Percentiles rank a stretch among this genome's conserved stretches.
Conservation (phyloP, 2,113 vertebrate species). For the Fulmarus glacialis region DNA sequence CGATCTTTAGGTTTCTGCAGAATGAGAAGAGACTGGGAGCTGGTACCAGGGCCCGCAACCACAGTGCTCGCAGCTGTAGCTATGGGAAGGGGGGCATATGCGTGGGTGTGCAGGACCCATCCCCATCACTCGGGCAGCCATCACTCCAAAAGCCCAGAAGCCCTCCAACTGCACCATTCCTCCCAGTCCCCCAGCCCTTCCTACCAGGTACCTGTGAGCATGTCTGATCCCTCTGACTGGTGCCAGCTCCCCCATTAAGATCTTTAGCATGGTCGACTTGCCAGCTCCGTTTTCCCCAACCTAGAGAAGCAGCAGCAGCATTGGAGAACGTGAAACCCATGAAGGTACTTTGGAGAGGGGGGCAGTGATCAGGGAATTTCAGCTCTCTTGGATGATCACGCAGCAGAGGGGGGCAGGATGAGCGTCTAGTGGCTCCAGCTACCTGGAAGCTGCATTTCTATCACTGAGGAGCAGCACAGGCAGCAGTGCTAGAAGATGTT, state of each 20-base stretch:
- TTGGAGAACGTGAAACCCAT: neutral
- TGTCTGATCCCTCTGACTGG: slow-evolving; percentile 88
- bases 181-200: neutral
- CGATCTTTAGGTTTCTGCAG: slow-evolving; percentile 93
- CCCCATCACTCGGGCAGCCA: rapidly evolving
- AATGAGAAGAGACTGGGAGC: neutral
- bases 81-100: neutral
- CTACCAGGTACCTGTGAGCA: slow-evolving; percentile 85
- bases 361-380: neutral
- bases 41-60: neutral
- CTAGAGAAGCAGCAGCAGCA: slow-evolving; percentile 68
- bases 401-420: neutral
- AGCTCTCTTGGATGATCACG: neutral
- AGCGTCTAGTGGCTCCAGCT: neutral
- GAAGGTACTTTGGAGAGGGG: rapidly evolving
- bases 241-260: slow-evolving; percentile 92
- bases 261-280: slow-evolving; percentile 94
- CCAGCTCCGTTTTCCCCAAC: slow-evolving; percentile 97
- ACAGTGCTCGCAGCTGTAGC: neutral
- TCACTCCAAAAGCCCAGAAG: neutral
- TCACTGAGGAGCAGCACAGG: neutral
- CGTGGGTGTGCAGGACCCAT: neutral
- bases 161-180: neutral
- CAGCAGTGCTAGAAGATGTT: neutral
- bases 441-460: neutral